Evolutionary conservation across 2,113 vertebrate genomes (phyloP), one percentile per base, ranked within the genome.

Genomic region (Oryctolagus cuniculus): DNA sequence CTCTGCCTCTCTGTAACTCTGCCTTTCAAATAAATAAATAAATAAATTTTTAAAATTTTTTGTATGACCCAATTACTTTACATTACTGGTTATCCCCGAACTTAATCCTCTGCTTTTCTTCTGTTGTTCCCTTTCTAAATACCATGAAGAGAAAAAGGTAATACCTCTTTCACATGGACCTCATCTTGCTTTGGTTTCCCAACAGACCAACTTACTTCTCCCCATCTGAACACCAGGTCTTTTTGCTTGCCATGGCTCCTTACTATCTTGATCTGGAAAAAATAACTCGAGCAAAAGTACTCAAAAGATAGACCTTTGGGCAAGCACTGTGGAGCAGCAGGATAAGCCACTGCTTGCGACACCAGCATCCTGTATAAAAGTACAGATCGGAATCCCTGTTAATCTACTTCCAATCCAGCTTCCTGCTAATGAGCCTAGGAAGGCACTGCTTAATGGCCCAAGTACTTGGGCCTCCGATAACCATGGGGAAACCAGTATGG

Each of bases 191-290:
- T 74, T 78, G 25, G 55, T 73, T 63, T 51, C 63, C 36, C 69
- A 80, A 55, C 25, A 44, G 17, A 73, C 15, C 10, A 79, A 21
- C 22, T 44, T 91, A 27, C 53, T 87, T 49, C 72, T 83, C n/a
- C 66, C 73, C 31, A 49, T 55, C 21, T 85, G 44, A 87, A 87
- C 25, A 69, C 34, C 24, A 6, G 27, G 4, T 55, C 55, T 77
- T 64, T 91, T 63, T 84, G 15, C 6, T 22, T 67, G 3, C 63
- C 53, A 31, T 34, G 1, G 17, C 49, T 44, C 34, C 55, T 58
- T 73, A 24, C 34, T 25, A 82, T 84, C 83, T 93, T 22, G 72
- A 15, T 64, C 29, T 94, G 36, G 84, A 89, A 78, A 27, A 79
- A 16, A 11, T 78, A 93, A 87, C 38, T 34, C 38, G 51, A 29